phyloP scores from a whole-genome alignment of 2,888 invertebrate species.

The Lymantria monacha region DNA sequence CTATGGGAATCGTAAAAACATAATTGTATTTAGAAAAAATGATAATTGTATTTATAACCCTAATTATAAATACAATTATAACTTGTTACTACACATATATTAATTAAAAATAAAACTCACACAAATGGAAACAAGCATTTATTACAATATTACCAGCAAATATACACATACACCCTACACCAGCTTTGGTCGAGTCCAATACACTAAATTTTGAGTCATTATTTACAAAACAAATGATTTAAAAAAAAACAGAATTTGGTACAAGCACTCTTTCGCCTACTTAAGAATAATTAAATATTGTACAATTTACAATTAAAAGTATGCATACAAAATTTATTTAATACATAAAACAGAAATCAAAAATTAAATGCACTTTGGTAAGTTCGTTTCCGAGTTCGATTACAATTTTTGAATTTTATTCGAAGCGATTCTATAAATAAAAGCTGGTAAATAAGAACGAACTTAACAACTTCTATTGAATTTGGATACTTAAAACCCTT shows the following conservation, averaged over 20 bases:
- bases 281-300: not conserved
- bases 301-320: slow-evolving; percentile 2
- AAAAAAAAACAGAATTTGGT: slow-evolving; percentile 27
- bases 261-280: slow-evolving; percentile 25
- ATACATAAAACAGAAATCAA: not conserved
- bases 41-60: too few species aligned
- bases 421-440: not conserved
- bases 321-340: not conserved
- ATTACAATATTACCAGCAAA: slow-evolving; percentile 36
- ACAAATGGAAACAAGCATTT: slow-evolving; percentile 39
- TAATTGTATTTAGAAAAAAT: too few species aligned
- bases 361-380: not conserved
- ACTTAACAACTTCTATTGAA: not conserved
- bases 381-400: not conserved
- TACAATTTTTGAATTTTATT: not conserved
- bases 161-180: slow-evolving; percentile 33
- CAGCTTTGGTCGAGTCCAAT: slow-evolving; percentile 34
- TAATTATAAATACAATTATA: too few species aligned
- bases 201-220: slow-evolving; percentile 28
- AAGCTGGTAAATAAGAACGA: not conserved
- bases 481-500: too few species aligned
- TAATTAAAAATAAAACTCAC: slow-evolving; percentile 10
- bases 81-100: too few species aligned
- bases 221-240: slow-evolving; percentile 26
- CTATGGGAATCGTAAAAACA: too few species aligned